Evolutionary conservation across 2,113 vertebrate genomes (phyloP).

Genomic region (Siphamia tubifer): DNA sequence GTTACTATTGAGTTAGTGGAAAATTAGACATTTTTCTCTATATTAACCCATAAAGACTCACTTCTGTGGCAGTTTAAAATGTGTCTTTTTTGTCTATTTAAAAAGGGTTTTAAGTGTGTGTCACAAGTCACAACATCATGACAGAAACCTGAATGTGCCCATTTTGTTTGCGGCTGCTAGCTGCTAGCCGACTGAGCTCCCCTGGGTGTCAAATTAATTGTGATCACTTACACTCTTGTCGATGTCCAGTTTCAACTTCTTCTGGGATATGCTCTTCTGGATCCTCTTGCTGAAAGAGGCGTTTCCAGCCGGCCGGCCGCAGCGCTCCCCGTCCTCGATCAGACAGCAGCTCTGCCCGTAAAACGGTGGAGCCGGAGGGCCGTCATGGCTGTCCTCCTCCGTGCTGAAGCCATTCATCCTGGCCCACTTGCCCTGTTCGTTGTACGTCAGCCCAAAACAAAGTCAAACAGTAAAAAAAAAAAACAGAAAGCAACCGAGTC

Average conservation of each 20-base stretch:
- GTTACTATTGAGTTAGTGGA: no score
- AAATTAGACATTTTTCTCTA: no score
- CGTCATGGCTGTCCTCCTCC: conserved; percentile 95
- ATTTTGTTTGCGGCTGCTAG: neutral
- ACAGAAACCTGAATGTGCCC: neutral
- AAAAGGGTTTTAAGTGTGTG: fast-evolving
- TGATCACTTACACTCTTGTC: conserved; percentile 91
- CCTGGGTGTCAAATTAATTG: neutral
- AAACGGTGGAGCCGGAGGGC: conserved; percentile 86
- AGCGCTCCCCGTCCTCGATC: conserved; percentile 95
- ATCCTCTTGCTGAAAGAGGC: conserved; percentile 96
- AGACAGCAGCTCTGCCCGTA: conserved; percentile 97
- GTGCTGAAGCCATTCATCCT: conserved; percentile 97
- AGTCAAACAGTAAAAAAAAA: neutral
- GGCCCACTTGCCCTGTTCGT: neutral
- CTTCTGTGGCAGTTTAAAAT: no score
- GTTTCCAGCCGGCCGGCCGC: conserved; percentile 93
- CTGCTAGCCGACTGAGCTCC: conserved; percentile 22
- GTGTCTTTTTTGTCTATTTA: no score
- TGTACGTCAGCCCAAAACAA: neutral
- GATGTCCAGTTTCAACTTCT: conserved; percentile 94
- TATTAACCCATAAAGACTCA: no score
- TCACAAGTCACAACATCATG: neutral
- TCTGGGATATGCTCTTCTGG: conserved; percentile 94
- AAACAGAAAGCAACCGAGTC: neutral